Conservation (phyloP, 2,888 invertebrate genomes). For the Mesorhabditis spiculigera region DNA sequence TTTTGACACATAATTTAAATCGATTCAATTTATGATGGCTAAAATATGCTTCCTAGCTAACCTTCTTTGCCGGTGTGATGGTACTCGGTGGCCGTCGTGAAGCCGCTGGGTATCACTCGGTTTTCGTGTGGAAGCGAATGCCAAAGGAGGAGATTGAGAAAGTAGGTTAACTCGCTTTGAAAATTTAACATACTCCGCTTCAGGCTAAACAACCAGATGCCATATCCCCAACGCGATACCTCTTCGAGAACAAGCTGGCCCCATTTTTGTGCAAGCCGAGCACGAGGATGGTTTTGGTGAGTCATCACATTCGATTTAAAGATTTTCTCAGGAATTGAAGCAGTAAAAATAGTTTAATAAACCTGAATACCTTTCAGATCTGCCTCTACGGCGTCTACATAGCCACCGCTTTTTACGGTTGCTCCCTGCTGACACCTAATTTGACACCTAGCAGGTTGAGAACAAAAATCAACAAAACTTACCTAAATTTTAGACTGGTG, state of each 20-base stretch:
- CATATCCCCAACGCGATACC: conserved; percentile 51
- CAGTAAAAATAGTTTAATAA: no score
- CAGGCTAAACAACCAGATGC: conserved; percentile 45
- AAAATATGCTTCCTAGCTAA: conserved; percentile 32
- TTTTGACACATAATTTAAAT: background rate
- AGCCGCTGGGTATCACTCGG: conserved; percentile 55
- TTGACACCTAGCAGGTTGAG: conserved; percentile 51
- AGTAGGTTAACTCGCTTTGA: conserved; percentile 14
- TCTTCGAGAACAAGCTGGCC: conserved; percentile 51
- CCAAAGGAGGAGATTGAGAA: conserved; percentile 44
- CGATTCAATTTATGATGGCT: conserved; percentile 5
- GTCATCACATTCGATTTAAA: background rate
- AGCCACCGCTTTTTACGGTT: conserved; percentile 51
- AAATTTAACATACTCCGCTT: conserved; percentile 7
- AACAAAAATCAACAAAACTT: background rate
- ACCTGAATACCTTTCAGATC: conserved; percentile 18
- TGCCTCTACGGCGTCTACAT: conserved; percentile 51
- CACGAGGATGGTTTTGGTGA: conserved; percentile 32
- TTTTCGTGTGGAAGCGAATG: conserved; percentile 53
- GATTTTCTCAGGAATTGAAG: background rate
- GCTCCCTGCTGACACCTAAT: conserved; percentile 50
- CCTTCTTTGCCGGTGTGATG: conserved; percentile 57
- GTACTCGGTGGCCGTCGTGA: conserved; percentile 54
- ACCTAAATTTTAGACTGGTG: conserved; percentile 14
- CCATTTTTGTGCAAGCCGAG: conserved; percentile 50